phyloP scores from a whole-genome alignment of 2,888 invertebrate genomes.

The Drosophila mulleri region DNA sequence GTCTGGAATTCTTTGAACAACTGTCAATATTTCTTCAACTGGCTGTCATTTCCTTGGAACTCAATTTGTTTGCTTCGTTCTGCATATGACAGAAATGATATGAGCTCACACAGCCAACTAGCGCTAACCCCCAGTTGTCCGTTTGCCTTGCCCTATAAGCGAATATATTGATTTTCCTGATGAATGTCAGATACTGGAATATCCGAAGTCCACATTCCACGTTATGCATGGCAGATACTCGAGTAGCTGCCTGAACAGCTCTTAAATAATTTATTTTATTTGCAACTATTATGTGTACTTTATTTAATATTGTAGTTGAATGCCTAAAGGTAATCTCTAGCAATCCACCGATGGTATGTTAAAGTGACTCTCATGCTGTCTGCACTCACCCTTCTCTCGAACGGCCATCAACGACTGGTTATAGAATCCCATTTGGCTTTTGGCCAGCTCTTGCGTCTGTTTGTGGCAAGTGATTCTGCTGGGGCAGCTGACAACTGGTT shows the following conservation, averaged over 20 bases:
- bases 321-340: background rate
- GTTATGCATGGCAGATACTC: background rate
- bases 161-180: background rate
- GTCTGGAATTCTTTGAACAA: background rate
- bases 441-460: background rate
- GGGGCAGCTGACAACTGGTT: constrained; percentile 49
- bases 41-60: background rate
- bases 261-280: background rate
- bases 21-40: background rate
- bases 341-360: no score
- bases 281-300: background rate
- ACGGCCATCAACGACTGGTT: background rate
- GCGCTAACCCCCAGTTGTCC: background rate
- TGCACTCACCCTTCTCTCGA: background rate
- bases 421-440: background rate
- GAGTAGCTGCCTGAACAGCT: background rate
- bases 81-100: constrained; percentile 1
- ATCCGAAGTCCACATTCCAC: background rate
- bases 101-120: background rate
- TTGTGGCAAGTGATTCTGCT: constrained; percentile 6
- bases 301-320: background rate
- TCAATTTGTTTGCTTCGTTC: background rate
- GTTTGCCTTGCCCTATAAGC: background rate
- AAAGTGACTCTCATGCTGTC: background rate
- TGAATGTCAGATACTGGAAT: background rate